Percentiles rank a stretch among this genome's conserved stretches.
These are phyloP conservation scores for Poecilobothrus nobilitatus DNA, from an alignment of 2,888 invertebrate species.

Conservation along the genomic window DNA sequence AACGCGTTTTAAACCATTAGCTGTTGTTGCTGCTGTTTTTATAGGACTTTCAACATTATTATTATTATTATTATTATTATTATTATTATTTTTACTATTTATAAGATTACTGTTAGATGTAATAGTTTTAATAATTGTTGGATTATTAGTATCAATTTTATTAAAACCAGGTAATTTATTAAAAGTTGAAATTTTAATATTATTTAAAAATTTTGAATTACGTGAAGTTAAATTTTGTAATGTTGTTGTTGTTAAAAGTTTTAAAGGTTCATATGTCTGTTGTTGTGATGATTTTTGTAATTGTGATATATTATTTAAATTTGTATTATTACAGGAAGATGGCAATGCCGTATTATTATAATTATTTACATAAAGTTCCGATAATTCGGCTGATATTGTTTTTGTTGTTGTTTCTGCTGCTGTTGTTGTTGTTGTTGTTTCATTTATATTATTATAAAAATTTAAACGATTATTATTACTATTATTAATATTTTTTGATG, in stretches of 20 bases:
- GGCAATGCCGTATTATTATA: neutral
- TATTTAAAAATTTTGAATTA: neutral
- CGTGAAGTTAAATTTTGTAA: neutral
- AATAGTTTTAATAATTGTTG: too few relatives aligned
- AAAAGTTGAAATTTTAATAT: neutral
- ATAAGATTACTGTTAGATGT: too few relatives aligned
- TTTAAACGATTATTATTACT: neutral
- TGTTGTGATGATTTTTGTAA: neutral
- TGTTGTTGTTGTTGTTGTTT: neutral
- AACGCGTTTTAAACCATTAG: neutral
- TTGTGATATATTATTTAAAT: neutral
- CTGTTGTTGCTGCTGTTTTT: too few relatives aligned
- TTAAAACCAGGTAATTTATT: neutral
- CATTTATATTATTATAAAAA: neutral
- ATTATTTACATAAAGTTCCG: too few relatives aligned
- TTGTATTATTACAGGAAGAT: neutral
- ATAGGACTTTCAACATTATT: too few relatives aligned
- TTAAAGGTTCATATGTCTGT: neutral
- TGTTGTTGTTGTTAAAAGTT: too few relatives aligned
- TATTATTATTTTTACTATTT: too few relatives aligned
- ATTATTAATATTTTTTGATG: neutral
- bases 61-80: neutral
- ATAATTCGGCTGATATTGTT: too few relatives aligned
- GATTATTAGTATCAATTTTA: neutral
- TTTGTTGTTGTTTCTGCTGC: too few relatives aligned